Evolutionary conservation across 1,140 invertebrate genomes (phyloP), one percentile per base, ranked within the genome.

Genomic region (Drosophila neocordata): DNA sequence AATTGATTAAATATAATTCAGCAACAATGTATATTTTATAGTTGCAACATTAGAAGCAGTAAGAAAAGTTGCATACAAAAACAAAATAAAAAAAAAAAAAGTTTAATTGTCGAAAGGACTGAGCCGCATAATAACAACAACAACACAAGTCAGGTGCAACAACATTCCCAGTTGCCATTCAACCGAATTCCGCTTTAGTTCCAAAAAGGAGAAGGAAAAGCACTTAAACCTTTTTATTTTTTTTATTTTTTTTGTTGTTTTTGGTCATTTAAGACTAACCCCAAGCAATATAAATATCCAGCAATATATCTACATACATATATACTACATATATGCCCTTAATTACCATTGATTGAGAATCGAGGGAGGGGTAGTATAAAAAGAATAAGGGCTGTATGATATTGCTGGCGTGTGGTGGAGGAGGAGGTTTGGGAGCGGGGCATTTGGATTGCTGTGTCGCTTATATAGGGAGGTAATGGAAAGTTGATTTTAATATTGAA

Each of bases 1-100:
- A 87, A 88, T 87, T 87, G 84, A 87, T 87, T 87, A 87, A 87
- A 87, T 87, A 87, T 87, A 87, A 87, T 87, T 87, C 76, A 83
- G 83, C 83, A 89, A 87, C 83, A 87, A 87, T 77, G 83, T 88
- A 78, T 64, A 68, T 87, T 87, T 87, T 88, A 87, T 87, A 71
- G 83, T 70, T 81, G 77, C 73, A 80, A 77, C 73, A 79, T 73
- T 66, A 66, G 77, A 70, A 77, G 57, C 66, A 57, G 64, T 57
- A 69, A 41, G 37, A 57, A 57, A 61, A 59, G 53, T 18, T 60
- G 78, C 71, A 75, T 63, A n/a, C n/a, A n/a, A n/a, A n/a, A n/a
- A n/a, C n/a, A n/a, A n/a, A n/a, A n/a, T n/a, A n/a, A n/a, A n/a
- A n/a, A n/a, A n/a, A 81, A 82, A 87, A 84, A 85, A 84, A 84